These are phyloP conservation scores for Temnothorax ravouxi DNA, from an alignment of 2,888 invertebrate genomes.

Conservation along the genomic window DNA sequence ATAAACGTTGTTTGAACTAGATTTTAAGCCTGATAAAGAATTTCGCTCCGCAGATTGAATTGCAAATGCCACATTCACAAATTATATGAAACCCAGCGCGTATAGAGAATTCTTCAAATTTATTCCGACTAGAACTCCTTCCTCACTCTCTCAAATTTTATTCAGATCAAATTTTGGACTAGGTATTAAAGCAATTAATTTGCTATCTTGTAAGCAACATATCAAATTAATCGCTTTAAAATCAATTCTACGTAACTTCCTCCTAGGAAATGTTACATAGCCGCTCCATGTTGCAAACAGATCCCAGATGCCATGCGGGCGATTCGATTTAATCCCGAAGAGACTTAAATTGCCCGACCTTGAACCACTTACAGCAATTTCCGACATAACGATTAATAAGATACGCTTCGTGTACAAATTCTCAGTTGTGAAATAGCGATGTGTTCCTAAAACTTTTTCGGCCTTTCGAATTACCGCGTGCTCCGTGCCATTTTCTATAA, in stretches of 20 bases:
- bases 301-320: constrained; percentile 9
- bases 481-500: constrained; percentile 8
- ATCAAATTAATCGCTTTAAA: constrained; percentile 27
- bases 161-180: not conserved
- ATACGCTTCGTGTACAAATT: constrained; percentile 54
- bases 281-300: not conserved
- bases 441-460: constrained; percentile 45
- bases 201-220: not conserved
- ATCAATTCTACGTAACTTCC: constrained; percentile 22
- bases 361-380: constrained; percentile 64
- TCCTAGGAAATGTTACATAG: constrained; percentile 16
- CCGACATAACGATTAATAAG: constrained; percentile 50
- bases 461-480: constrained; percentile 68
- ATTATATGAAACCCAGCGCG: not conserved
- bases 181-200: not conserved
- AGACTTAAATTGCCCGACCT: constrained; percentile 64
- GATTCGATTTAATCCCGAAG: constrained; percentile 43
- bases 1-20: constrained; percentile 20
- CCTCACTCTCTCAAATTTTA: not conserved
- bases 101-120: not conserved
- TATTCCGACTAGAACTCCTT: not conserved
- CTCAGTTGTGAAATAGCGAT: constrained; percentile 52
- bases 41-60: constrained; percentile 11
- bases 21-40: constrained; percentile 7
- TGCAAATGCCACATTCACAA: constrained; percentile 12